phyloP scores from a whole-genome alignment of 2,797 vertebrate genomes.

The Psittacula echo region DNA sequence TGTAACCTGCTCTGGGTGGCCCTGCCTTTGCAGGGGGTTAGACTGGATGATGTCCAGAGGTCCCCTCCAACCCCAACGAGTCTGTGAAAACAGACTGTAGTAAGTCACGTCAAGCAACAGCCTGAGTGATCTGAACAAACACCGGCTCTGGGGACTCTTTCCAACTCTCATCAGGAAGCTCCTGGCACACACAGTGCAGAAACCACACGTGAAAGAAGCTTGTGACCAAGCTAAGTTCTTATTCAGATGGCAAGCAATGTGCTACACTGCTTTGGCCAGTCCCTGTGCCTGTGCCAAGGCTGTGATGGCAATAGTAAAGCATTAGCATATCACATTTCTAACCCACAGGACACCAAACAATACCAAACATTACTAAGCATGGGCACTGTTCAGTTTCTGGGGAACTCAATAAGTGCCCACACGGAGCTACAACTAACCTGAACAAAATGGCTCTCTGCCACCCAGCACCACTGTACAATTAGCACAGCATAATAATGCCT shows the following conservation, averaged over 20 bases:
- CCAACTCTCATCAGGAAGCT: conserved; percentile 9
- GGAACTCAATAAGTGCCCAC: not conserved
- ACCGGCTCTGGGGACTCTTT: not conserved
- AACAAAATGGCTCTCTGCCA: conserved; percentile 61
- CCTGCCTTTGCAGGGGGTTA: not conserved
- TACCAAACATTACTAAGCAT: not conserved
- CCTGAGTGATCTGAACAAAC: not conserved
- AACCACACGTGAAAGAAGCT: conserved; percentile 47
- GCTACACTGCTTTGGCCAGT: not conserved
- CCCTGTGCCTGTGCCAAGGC: not conserved
- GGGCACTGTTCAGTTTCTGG: not conserved
- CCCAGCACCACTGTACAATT: conserved; percentile 17
- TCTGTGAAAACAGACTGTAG: not conserved
- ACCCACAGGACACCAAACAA: conserved; percentile 39
- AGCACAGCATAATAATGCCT: not conserved
- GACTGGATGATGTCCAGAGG: not conserved
- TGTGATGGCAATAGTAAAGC: not conserved
- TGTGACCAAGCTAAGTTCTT: conserved; percentile 29
- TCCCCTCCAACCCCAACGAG: not conserved
- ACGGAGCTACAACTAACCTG: conserved; percentile 8
- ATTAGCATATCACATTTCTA: conserved; percentile 65
- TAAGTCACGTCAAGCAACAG: not conserved
- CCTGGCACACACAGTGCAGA: conserved; percentile 11
- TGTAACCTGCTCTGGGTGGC: not conserved
- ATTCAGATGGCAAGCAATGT: conserved; percentile 29